Evolutionary conservation across 1,140 invertebrate genomes (phyloP).

Genomic region (Drosophila kohkoa): DNA sequence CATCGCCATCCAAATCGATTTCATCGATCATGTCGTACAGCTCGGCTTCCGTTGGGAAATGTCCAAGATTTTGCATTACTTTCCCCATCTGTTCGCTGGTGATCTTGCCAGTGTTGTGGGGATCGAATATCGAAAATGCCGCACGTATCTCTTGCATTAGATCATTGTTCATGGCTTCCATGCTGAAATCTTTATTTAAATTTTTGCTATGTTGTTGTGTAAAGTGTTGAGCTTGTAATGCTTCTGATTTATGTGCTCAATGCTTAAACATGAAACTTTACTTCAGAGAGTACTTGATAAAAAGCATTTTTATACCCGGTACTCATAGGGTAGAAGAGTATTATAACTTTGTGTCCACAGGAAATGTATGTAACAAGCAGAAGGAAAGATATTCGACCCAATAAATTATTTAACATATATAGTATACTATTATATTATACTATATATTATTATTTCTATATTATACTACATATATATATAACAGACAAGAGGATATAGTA

Average conservation of each 20-base stretch:
- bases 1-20: conserved; percentile 40
- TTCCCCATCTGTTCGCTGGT: conserved; percentile 22
- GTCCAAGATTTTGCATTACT: conserved; percentile 38
- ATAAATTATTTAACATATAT: too few relatives aligned
- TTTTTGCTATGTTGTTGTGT: not conserved
- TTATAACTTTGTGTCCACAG: too few relatives aligned
- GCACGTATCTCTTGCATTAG: conserved; percentile 30
- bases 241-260: not conserved
- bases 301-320: not conserved
- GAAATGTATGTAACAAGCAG: too few relatives aligned
- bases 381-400: too few relatives aligned
- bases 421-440: too few relatives aligned
- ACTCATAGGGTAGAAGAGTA: too few relatives aligned
- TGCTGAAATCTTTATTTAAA: conserved; percentile 2
- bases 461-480: too few relatives aligned
- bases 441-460: too few relatives aligned
- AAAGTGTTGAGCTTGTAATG: not conserved
- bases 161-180: conserved; percentile 45
- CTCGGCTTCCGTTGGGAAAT: conserved; percentile 52
- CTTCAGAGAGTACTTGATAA: conserved; percentile 3
- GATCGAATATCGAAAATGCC: conserved; percentile 39
- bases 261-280: not conserved
- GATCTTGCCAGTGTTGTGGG: conserved; percentile 25
- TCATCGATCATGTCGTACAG: conserved; percentile 40
- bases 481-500: too few relatives aligned